Evolutionary conservation across 2,888 invertebrate genomes (phyloP).

Genomic region (Tribolium freemani): DNA sequence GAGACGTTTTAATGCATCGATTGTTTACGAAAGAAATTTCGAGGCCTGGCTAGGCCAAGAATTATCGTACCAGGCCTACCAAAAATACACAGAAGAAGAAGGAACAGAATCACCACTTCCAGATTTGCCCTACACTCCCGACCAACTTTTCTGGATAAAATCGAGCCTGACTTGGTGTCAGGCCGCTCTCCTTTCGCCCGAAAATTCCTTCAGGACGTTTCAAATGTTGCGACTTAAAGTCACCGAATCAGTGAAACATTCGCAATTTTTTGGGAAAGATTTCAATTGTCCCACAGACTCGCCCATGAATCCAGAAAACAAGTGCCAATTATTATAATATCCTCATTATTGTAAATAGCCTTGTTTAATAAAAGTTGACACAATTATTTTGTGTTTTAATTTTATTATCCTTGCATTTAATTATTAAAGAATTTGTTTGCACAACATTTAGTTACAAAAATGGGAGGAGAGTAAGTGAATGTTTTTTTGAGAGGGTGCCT

Average conservation of each 20-base stretch:
- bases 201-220: conserved; percentile 63
- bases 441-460: not conserved
- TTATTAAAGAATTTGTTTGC: not conserved
- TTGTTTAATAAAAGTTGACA: not conserved
- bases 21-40: not conserved
- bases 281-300: conserved; percentile 70
- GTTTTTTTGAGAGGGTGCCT: not conserved
- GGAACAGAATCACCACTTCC: conserved; percentile 19
- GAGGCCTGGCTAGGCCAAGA: not conserved
- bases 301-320: conserved; percentile 71
- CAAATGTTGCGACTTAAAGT: conserved; percentile 58
- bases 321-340: conserved; percentile 63
- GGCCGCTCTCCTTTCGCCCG: conserved; percentile 65
- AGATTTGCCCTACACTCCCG: conserved; percentile 52
- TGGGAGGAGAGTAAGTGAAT: not conserved
- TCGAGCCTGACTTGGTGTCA: conserved; percentile 10
- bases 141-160: conserved; percentile 69
- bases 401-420: not conserved
- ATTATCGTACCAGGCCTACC: conserved; percentile 35
- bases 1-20: not conserved
- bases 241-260: conserved; percentile 71
- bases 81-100: conserved; percentile 17
- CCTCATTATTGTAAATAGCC: not conserved
- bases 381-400: not conserved
- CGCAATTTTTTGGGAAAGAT: conserved; percentile 70